These are phyloP conservation scores for Hypomesus transpacificus DNA, from an alignment of 2,113 vertebrate species.

Conservation along the genomic window DNA sequence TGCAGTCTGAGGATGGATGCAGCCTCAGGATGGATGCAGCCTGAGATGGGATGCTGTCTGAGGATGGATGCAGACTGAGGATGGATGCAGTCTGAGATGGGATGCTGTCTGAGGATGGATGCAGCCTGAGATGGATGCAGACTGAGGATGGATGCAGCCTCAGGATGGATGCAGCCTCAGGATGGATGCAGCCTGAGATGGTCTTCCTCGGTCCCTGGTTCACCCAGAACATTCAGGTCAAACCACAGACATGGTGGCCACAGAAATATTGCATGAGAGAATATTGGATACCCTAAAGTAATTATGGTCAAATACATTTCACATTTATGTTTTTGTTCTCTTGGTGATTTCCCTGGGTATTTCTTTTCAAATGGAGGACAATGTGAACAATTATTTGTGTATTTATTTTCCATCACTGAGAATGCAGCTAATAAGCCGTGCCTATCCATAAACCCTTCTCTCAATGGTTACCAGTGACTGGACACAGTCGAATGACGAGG, in stretches of 20 bases:
- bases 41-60: too few species aligned
- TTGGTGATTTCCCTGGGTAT: slow-evolving; percentile 73
- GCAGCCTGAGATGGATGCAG: background rate
- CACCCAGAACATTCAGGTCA: slow-evolving; percentile 50
- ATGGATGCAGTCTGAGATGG: too few species aligned
- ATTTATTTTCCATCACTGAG: slow-evolving; percentile 63
- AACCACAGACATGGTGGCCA: slow-evolving; percentile 56
- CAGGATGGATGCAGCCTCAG: slow-evolving; percentile 16
- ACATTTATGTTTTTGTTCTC: slow-evolving; percentile 65
- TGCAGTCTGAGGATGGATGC: slow-evolving; percentile 15
- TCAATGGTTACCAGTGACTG: slow-evolving; percentile 49
- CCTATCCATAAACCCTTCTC: slow-evolving; percentile 34
- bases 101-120: slow-evolving; percentile 31
- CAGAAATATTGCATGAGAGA: slow-evolving; percentile 73
- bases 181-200: too few species aligned
- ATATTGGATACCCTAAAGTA: slow-evolving; percentile 69
- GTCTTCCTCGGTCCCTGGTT: slow-evolving; percentile 45
- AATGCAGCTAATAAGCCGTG: slow-evolving; percentile 62
- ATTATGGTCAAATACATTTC: slow-evolving; percentile 64
- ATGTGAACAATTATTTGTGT: slow-evolving; percentile 69
- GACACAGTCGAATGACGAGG: slow-evolving; percentile 38
- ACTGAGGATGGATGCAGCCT: slow-evolving; percentile 43
- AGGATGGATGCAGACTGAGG: slow-evolving; percentile 18
- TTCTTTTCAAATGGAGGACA: slow-evolving; percentile 72
- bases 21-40: slow-evolving; percentile 35